Conservation (phyloP, 2,113 vertebrate genomes). For the Ceyx margarethae region DNA sequence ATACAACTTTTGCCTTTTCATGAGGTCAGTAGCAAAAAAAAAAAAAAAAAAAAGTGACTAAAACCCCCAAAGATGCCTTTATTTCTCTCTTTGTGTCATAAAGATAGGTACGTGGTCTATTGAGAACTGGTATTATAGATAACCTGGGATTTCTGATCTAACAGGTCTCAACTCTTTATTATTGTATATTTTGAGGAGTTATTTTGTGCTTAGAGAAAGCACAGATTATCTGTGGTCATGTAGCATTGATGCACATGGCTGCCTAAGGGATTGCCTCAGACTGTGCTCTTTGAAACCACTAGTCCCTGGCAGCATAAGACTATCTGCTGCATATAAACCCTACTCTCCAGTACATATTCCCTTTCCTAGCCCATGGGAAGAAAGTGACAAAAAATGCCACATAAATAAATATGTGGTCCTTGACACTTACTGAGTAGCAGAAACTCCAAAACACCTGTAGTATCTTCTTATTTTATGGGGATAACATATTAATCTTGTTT, state of each 20-base stretch:
- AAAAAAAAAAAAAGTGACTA: neutral
- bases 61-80: rapidly evolving
- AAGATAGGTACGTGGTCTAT: neutral
- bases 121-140: neutral
- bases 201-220: neutral
- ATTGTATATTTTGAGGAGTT: rapidly evolving
- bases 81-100: neutral
- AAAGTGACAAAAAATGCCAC: neutral
- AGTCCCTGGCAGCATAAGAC: too few species aligned
- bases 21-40: neutral
- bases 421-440: neutral
- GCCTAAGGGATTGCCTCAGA: neutral
- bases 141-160: neutral
- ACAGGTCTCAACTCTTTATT: neutral
- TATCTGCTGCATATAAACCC: neutral
- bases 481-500: neutral
- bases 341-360: rapidly evolving
- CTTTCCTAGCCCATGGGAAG: neutral
- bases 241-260: rapidly evolving
- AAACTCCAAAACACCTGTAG: neutral
- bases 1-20: neutral
- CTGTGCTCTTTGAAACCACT: neutral
- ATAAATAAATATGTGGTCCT: neutral
- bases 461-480: neutral
- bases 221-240: neutral